Percentiles rank a stretch among this genome's conserved stretches.
Evolutionary conservation across 2,797 vertebrate genomes (phyloP).

Genomic region (Coranthus polyacanthus): DNA sequence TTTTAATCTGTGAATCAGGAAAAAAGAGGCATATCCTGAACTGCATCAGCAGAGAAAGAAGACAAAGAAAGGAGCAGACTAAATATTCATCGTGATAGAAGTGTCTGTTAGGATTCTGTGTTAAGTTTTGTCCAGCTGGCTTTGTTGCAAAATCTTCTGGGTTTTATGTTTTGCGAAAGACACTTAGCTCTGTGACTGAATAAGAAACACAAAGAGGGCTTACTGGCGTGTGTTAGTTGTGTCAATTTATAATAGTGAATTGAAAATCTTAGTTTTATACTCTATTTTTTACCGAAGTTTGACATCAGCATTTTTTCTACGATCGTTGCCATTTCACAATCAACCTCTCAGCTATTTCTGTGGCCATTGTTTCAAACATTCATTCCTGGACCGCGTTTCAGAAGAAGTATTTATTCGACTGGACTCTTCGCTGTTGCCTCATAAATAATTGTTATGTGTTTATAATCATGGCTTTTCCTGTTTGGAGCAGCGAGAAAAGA

Average conservation of each 20-base stretch:
- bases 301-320: constrained; percentile 2
- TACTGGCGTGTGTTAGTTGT: too few species aligned
- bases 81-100: too few species aligned
- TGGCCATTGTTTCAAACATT: background rate
- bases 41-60: too few species aligned
- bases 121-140: too few species aligned
- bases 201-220: too few species aligned
- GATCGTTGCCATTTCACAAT: background rate
- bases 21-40: too few species aligned
- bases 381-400: constrained; percentile 9
- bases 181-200: background rate
- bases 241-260: background rate
- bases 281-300: background rate
- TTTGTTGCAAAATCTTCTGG: too few species aligned
- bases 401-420: constrained; percentile 42
- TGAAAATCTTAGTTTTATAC: background rate
- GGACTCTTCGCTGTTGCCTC: constrained; percentile 37
- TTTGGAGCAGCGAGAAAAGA: constrained; percentile 48
- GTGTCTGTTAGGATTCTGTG: too few species aligned
- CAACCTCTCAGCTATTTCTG: constrained; percentile 6
- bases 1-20: too few species aligned
- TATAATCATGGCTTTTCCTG: constrained; percentile 63
- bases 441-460: constrained; percentile 55
- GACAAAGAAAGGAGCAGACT: too few species aligned
- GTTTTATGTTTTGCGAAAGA: too few species aligned